Percentiles rank a stretch among this genome's conserved stretches.
phyloP scores from a whole-genome alignment of 2,888 invertebrate genomes.

The Serrognathus titanus region DNA sequence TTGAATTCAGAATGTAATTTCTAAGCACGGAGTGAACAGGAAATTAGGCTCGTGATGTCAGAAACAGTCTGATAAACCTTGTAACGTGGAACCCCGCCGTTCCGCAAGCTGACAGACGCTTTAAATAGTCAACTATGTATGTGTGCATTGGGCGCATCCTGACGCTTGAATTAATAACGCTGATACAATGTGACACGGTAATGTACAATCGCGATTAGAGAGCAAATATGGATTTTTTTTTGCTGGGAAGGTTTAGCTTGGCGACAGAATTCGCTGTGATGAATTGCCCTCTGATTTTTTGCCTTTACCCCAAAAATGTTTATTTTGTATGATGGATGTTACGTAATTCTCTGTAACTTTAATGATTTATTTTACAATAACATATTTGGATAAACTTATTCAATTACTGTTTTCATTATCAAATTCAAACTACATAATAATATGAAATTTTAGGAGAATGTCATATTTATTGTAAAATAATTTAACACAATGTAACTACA shows the following conservation, averaged over 20 bases:
- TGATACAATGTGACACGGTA: conserved; percentile 1
- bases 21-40: conserved; percentile 24
- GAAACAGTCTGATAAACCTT: conserved; percentile 23
- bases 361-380: background rate
- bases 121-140: background rate
- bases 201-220: background rate
- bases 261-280: background rate
- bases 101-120: conserved; percentile 18
- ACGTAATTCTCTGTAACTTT: background rate
- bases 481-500: too few relatives aligned
- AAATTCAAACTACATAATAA: too few relatives aligned
- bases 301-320: background rate
- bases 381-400: background rate
- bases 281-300: background rate
- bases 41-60: conserved; percentile 28
- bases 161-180: conserved; percentile 13
- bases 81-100: conserved; percentile 20
- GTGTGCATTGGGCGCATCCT: background rate
- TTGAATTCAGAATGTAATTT: conserved; percentile 27
- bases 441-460: too few relatives aligned
- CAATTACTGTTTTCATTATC: too few relatives aligned
- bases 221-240: background rate
- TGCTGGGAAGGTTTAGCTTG: background rate
- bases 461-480: too few relatives aligned
- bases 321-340: background rate